phyloP scores from a whole-genome alignment of 2,888 invertebrate genomes.

The Arrhopalites spinosus region DNA sequence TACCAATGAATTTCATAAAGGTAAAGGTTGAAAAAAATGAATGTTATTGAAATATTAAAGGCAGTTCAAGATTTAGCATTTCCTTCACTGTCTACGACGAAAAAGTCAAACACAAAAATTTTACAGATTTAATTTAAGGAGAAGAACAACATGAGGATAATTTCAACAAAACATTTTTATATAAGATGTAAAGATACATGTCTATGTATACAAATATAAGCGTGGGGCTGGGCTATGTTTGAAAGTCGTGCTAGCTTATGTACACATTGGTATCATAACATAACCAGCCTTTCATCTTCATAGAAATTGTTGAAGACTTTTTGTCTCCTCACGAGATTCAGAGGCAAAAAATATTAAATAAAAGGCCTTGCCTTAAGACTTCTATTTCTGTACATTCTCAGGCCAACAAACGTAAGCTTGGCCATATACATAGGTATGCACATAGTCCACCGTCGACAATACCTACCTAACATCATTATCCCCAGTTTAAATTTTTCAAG shows the following conservation, averaged over 20 bases:
- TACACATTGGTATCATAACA: not conserved
- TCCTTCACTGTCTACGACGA: too few relatives aligned
- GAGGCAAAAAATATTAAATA: conserved; percentile 27
- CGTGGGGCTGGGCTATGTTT: not conserved
- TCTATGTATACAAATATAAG: not conserved
- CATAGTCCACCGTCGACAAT: not conserved
- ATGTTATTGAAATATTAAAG: too few relatives aligned
- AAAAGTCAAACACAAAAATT: too few relatives aligned
- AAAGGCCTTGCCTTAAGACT: conserved; percentile 32
- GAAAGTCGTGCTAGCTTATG: conserved; percentile 5
- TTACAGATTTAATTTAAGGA: too few relatives aligned
- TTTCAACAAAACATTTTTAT: not conserved
- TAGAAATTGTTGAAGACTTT: conserved; percentile 17
- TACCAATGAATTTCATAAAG: too few relatives aligned
- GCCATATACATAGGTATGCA: not conserved
- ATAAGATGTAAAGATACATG: not conserved
- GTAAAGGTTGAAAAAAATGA: too few relatives aligned
- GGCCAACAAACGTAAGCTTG: not conserved
- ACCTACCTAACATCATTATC: not conserved
- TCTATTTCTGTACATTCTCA: conserved; percentile 24
- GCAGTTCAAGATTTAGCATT: too few relatives aligned
- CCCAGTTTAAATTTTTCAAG: conserved; percentile 22
- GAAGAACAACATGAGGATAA: too few relatives aligned
- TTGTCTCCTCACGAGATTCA: conserved; percentile 16
- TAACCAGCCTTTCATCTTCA: not conserved